A percentile compares a stretch with the other conserved stretches of the same genome.
Conservation (phyloP, 2,797 vertebrate species). For the Xiphorhynchus erythropygius region DNA sequence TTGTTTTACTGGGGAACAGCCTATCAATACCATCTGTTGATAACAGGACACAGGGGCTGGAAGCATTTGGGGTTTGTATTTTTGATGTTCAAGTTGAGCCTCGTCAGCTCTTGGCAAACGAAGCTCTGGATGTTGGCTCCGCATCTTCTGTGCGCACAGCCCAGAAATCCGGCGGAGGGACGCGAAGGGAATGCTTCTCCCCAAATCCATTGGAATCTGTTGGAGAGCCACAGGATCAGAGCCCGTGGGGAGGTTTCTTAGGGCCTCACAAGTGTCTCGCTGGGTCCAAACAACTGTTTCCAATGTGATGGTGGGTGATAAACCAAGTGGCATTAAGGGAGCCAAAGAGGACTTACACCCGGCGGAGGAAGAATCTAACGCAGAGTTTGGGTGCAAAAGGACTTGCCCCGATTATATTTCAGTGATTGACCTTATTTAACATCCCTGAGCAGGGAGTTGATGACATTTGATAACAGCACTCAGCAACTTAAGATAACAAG, state of each 20-base stretch:
- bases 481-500: neutral
- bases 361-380: accelerated
- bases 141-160: neutral
- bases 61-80: neutral
- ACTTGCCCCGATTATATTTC: neutral
- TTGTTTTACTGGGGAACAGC: constrained; percentile 19
- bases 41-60: neutral
- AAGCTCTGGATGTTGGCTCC: neutral
- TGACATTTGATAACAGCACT: neutral
- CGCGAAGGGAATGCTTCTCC: neutral
- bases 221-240: neutral
- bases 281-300: neutral
- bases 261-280: neutral
- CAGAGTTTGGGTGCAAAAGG: neutral
- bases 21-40: constrained; percentile 27
- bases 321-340: neutral
- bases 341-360: neutral
- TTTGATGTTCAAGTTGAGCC: neutral
- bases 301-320: neutral
- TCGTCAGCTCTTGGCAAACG: neutral
- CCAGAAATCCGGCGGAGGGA: neutral
- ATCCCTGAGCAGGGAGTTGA: neutral
- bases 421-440: neutral
- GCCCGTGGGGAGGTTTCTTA: neutral
- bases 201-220: neutral